Base-by-base conservation (phyloP, 2,888 invertebrate genomes). In the Acanthosoma haemorrhoidale region DNA sequence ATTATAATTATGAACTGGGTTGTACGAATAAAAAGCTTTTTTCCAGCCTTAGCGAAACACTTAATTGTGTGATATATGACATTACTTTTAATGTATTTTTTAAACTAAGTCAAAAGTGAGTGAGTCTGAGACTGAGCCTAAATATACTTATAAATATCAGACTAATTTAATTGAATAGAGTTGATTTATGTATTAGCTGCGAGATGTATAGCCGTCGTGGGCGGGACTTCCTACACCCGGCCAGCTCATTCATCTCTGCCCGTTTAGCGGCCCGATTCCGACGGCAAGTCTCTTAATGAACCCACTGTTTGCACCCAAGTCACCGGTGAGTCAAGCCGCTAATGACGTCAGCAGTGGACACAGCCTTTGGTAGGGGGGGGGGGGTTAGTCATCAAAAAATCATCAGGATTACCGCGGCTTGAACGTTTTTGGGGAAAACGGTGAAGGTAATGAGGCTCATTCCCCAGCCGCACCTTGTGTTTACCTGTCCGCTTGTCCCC, bases 381-480 rank as follows among this genome's bases (percentile, higher is more conserved):
- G 29, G 64, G 39, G 29, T 41, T 18, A 57, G 64, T 41, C 38
- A 64, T 64, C 64, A 64, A 64, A 64, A 64, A 25, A 64, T 64
- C 64, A 64, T 64, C 64, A 64, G 15, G 64, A 64, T 64, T 39
- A 41, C 64, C 25, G 29, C 29, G 11, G 38, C 1, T n/a, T 25
- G 39, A 31, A 25, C n/a, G 16, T 2, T 15, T 25, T 11, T 9
- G 32, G 60, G 36, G 32, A 61, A 39, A 25, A 3, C 38, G 2
- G 64, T 8, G 25, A n/a, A n/a, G n/a, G 39, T 64, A 64, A 64
- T 64, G 39, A 64, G 64, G 41, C 41, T 39, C 41, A 64, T 64
- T 32, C 18, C 16, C 6, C 1, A 16, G 31, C 36, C n/a, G 32
- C 61, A 18, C 21, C 61, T 61, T 51, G 51, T 51, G n/a, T 51